Evolutionary conservation across 1,140 invertebrate genomes (phyloP).

Genomic region (Dermatophagoides farinae): DNA sequence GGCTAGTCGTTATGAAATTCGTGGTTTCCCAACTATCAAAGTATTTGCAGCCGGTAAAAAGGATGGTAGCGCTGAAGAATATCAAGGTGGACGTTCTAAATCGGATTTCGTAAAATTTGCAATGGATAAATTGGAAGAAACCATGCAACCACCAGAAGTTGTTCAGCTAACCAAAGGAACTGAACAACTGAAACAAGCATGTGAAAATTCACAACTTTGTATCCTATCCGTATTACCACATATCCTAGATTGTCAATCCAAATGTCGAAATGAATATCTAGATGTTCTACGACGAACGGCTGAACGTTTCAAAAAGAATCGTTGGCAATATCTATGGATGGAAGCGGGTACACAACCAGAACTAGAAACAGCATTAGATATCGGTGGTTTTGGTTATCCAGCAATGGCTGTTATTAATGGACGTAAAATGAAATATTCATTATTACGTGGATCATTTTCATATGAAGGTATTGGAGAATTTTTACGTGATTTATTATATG

Average conservation of each 20-base stretch:
- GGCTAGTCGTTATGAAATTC: conserved; percentile 40
- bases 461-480: conserved; percentile 85
- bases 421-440: conserved; percentile 90
- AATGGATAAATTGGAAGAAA: conserved; percentile 51
- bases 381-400: conserved; percentile 55
- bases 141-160: conserved; percentile 69
- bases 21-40: conserved; percentile 95
- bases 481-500: conserved; percentile 79
- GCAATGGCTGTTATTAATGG: conserved; percentile 88
- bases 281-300: conserved; percentile 48
- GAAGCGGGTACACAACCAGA: conserved; percentile 65
- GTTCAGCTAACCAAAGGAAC: conserved; percentile 31
- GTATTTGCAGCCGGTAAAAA: conserved; percentile 68
- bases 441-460: conserved; percentile 81
- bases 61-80: conserved; percentile 40
- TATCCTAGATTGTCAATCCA: conserved; percentile 86
- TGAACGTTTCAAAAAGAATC: conserved; percentile 83
- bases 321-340: conserved; percentile 93
- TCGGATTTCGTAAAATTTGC: conserved; percentile 80
- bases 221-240: conserved; percentile 84
- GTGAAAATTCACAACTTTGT: conserved; percentile 69
- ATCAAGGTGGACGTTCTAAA: conserved; percentile 66
- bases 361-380: conserved; percentile 69
- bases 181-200: conserved; percentile 43
- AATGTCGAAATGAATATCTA: conserved; percentile 78